These are phyloP conservation scores for Onychomys arenicola DNA, from an alignment of 2,797 vertebrate genomes.

Conservation along the genomic window DNA sequence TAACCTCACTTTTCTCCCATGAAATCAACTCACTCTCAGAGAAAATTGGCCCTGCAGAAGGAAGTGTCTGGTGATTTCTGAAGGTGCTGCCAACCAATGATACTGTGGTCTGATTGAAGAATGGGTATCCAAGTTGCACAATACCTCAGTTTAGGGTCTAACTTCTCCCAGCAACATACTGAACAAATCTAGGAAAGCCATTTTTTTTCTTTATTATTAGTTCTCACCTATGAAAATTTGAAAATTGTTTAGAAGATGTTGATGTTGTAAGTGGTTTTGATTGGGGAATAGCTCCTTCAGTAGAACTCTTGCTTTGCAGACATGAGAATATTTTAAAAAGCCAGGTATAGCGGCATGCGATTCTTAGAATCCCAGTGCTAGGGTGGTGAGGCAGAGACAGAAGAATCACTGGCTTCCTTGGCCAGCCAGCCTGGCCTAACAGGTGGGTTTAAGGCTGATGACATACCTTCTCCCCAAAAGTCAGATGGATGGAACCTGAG, in stretches of 20 bases:
- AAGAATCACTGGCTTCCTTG: neutral
- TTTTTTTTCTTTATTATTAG: neutral
- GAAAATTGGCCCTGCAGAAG: neutral
- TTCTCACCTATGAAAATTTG: slow-evolving; percentile 2
- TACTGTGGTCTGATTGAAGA: accelerated
- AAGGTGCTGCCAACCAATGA: neutral
- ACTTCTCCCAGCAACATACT: neutral
- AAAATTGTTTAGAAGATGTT: neutral
- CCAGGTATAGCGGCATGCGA: neutral
- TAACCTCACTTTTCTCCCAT: slow-evolving; percentile 11
- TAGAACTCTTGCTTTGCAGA: neutral
- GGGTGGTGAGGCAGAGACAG: neutral
- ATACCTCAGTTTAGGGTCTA: neutral
- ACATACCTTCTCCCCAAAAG: neutral
- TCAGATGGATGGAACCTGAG: neutral
- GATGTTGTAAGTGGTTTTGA: neutral
- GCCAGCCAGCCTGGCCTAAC: neutral
- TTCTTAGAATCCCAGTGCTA: neutral
- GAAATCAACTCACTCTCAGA: neutral
- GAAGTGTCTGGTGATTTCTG: neutral
- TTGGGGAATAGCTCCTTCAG: neutral
- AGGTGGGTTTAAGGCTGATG: neutral
- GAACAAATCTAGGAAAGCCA: accelerated
- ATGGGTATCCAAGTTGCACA: too few species aligned
- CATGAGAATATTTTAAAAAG: neutral